Evolutionary conservation across 2,797 vertebrate species (phyloP).

Genomic region (Hapalemur alaotrensis): DNA sequence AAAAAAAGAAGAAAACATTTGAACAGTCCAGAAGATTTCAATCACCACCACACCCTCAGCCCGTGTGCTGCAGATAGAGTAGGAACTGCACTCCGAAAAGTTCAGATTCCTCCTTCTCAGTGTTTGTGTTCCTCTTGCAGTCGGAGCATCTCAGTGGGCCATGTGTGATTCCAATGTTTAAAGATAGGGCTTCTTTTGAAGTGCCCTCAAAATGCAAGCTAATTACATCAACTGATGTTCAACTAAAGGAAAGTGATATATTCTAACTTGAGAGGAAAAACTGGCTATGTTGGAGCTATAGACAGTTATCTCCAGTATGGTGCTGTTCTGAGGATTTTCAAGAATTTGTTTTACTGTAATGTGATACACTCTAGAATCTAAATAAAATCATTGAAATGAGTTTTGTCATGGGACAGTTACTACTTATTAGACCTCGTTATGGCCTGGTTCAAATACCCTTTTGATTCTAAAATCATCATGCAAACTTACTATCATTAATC

Average conservation of each 20-base stretch:
- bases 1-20: background rate
- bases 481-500: background rate
- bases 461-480: background rate
- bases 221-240: background rate
- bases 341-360: background rate
- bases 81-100: background rate
- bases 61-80: fast-evolving
- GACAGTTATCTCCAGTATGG: background rate
- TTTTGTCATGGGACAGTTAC: background rate
- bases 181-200: background rate
- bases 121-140: background rate
- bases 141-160: background rate
- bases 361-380: background rate
- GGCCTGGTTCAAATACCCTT: background rate
- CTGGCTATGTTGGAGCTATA: background rate
- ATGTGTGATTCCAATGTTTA: background rate
- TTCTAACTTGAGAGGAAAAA: background rate
- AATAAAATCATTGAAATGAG: background rate
- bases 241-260: background rate
- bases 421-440: background rate
- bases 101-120: background rate
- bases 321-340: background rate
- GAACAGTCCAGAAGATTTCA: background rate
- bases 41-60: background rate
- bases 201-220: background rate